These are phyloP conservation scores for Emydoidea blandingii DNA, from an alignment of 2,797 vertebrate genomes.

Conservation along the genomic window DNA sequence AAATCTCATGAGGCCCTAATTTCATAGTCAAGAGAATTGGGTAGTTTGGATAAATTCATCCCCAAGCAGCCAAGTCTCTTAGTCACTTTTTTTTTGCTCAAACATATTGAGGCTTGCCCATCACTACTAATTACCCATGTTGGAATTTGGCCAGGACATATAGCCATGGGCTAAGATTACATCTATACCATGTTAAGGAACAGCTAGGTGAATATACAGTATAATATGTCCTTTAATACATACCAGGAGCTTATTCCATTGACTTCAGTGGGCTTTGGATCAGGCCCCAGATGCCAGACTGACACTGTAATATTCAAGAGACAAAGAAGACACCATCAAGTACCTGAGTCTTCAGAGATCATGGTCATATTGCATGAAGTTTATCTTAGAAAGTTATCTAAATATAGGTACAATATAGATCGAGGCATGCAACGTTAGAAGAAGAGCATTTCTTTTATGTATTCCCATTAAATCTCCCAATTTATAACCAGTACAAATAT, in stretches of 20 bases:
- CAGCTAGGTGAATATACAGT: background rate
- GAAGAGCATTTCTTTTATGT: background rate
- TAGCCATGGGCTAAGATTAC: background rate
- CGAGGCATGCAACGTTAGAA: background rate
- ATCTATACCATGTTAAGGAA: background rate
- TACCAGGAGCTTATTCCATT: background rate
- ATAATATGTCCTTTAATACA: background rate
- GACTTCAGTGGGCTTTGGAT: background rate
- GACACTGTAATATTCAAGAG: background rate
- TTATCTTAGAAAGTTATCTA: conserved; percentile 33
- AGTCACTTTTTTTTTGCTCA: background rate
- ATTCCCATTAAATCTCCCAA: conserved; percentile 21
- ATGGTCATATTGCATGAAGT: background rate
- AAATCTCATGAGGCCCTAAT: background rate
- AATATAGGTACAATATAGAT: background rate
- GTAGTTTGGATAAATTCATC: background rate
- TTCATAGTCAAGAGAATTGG: background rate
- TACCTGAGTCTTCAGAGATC: background rate
- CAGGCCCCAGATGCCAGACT: background rate
- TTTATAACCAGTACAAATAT: conserved; percentile 10
- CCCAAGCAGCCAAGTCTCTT: background rate
- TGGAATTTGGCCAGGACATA: background rate
- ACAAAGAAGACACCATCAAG: background rate
- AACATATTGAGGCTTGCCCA: background rate
- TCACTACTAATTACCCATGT: background rate